Base-by-base conservation (phyloP, 2,113 vertebrate species). In the Lasiurus borealis region DNA sequence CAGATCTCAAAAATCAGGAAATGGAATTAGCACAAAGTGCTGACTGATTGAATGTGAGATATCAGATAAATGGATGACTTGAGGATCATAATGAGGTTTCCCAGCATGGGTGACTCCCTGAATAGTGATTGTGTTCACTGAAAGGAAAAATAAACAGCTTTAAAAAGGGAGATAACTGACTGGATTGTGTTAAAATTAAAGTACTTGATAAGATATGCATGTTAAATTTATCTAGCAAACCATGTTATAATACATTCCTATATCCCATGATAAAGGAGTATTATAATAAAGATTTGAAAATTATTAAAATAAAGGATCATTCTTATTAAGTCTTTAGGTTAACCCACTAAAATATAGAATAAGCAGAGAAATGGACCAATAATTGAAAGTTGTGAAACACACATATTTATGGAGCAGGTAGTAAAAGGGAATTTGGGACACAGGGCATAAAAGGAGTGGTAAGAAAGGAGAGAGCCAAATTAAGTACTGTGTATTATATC, bases 71-170 rank as follows among this genome's bases (percentile, higher is more conserved):
- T 93, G 88, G 88, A 92, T 93, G 83, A 91, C 62, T 54, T 88
- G 77, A 88, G 50, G 77, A 92, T 95, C 72, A 54, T 92, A 94
- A 96, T 97, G 82, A 95, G 93, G 29, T 92, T 97, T 96, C 73
- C 44, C 76, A 97, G 73, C 50, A 90, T 88, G 82, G 34, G 11
- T 86, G 73, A 94, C 73, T 86, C 57, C 85, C 73, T 73, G 77
- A 96, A 91, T 90, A 86, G 73, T 91, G 88, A 97, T 97, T 95
- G 91, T 77, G 95, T 92, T 97, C 97, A 92, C 62, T 93, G 5
- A 71, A 90, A 88, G 48, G 18, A 90, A 91, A 81, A 91, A 59
- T 31, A 59, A 91, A 68, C n/a, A 82, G 50, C 77, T 86, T 90
- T 82, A 36, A 64, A 72, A 31, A 90, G 36, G 19, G 92, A 85